Evolutionary conservation across 1,140 invertebrate species (phyloP), one percentile per base, ranked within the genome.

Genomic region (Scylla paramamosain): DNA sequence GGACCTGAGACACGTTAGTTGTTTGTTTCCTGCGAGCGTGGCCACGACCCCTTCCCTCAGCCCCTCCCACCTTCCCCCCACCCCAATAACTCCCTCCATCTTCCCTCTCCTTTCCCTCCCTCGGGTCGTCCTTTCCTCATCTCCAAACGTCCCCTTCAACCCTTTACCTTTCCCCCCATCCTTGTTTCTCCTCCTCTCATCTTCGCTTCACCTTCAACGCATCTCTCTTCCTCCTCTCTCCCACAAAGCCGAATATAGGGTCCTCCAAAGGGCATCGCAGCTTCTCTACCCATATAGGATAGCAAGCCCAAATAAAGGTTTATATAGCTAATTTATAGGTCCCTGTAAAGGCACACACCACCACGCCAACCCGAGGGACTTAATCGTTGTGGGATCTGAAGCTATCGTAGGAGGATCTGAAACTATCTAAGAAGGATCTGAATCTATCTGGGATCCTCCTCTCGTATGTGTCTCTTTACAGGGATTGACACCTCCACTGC

Each of bases 271-370:
- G n/a, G 20, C 1, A 77, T 77, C 52, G 52, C 10, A 59, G 52
- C 10, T 12, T 20, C 67, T n/a, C 20, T 7, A n/a, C 67, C 67
- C 67, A n/a, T 77, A 77, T 77, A n/a, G n/a, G 67, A 77, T 77
- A n/a, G 67, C 4, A 77, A 0, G 25, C 12, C 67, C 67, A 77
- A n/a, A 77, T 25, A 77, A 59, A 77, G 25, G 20, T 77, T 77
- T n/a, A 77, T 77, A 77, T 77, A 77, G 25, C 67, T 77, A 77
- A 77, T n/a, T 77, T n/a, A 77, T 20, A 77, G n/a, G 67, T n/a
- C 67, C 67, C 67, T 7, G 20, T n/a, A 77, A 77, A 77, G 67
- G 20, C 67, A 77, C 1, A 77, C 20, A 77, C 67, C 67, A n/a
- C 67, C 67, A 59, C 67, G 20, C 67, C 6, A 77, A 77, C 67